Conservation (phyloP, 2,888 invertebrate genomes). For the Aphrophora alni region DNA sequence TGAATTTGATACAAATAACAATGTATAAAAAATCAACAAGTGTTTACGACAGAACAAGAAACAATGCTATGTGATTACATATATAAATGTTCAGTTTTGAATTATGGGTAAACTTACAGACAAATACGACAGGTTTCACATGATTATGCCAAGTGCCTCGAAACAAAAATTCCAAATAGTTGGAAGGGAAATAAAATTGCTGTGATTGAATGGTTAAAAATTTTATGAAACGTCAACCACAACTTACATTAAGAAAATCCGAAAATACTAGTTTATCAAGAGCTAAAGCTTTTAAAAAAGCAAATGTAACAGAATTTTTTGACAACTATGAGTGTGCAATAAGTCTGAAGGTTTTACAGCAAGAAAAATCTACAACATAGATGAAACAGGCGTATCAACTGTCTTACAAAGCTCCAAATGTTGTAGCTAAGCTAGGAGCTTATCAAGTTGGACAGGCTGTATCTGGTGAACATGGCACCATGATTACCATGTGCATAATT, state of each 20-base stretch:
- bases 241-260: slow-evolving; percentile 16
- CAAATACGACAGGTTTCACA: slow-evolving; percentile 31
- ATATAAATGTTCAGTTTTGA: slow-evolving; percentile 27
- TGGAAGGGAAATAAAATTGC: slow-evolving; percentile 27
- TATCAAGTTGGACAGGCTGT: slow-evolving; percentile 24
- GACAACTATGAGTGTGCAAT: not conserved
- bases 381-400: slow-evolving; percentile 23
- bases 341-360: not conserved
- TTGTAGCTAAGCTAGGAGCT: slow-evolving; percentile 26
- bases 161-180: slow-evolving; percentile 13
- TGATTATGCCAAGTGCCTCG: slow-evolving; percentile 4
- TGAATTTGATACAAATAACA: too few relatives aligned
- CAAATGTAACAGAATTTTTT: slow-evolving; percentile 23
- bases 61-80: slow-evolving; percentile 26
- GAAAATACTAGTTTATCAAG: not conserved
- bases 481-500: slow-evolving; percentile 9
- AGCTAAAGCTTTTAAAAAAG: slow-evolving; percentile 12
- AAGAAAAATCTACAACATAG: slow-evolving; percentile 15
- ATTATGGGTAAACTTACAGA: slow-evolving; percentile 23
- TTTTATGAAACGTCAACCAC: slow-evolving; percentile 20
- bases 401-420: slow-evolving; percentile 15
- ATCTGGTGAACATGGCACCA: too few relatives aligned
- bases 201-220: slow-evolving; percentile 21
- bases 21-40: too few relatives aligned
- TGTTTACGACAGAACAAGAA: slow-evolving; percentile 12